These are phyloP conservation scores for Scaptomyza cyrtandrae DNA, from an alignment of 2,888 invertebrate genomes.

Conservation along the genomic window DNA sequence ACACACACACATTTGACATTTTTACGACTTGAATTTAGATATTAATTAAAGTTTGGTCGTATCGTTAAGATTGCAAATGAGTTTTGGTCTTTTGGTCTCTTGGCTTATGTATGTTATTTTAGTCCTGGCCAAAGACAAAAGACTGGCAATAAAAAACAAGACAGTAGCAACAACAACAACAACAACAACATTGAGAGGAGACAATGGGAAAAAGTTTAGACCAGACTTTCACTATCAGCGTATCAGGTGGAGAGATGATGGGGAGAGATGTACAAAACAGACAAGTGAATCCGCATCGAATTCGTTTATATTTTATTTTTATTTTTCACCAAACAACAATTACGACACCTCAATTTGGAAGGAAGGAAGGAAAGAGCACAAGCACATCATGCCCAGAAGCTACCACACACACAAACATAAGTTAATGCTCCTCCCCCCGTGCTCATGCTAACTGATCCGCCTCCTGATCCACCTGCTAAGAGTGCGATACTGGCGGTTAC, in stretches of 20 bases:
- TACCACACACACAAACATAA: constrained; percentile 59
- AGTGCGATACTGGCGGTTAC: constrained; percentile 35
- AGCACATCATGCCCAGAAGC: constrained; percentile 70
- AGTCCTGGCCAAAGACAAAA: constrained; percentile 35
- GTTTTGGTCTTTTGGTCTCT: constrained; percentile 26
- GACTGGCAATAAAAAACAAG: constrained; percentile 15
- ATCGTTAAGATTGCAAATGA: constrained; percentile 66
- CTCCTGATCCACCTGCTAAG: constrained; percentile 34
- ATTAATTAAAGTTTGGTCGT: constrained; percentile 39
- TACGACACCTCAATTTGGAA: constrained; percentile 76
- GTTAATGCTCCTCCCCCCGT: constrained; percentile 2
- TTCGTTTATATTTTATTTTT: background rate
- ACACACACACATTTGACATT: background rate
- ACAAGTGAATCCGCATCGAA: constrained; percentile 44
- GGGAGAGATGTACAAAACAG: constrained; percentile 41
- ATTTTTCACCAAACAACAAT: constrained; percentile 57
- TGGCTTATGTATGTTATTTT: constrained; percentile 7
- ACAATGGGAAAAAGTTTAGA: constrained; percentile 54
- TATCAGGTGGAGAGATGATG: constrained; percentile 43
- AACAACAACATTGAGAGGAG: constrained; percentile 18
- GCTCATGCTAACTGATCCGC: constrained; percentile 6
- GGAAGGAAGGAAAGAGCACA: background rate
- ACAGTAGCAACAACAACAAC: constrained; percentile 13
- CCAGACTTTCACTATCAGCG: constrained; percentile 73
- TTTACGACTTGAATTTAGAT: background rate